These are phyloP conservation scores for Coregonus ussuriensis DNA, from an alignment of 2,797 vertebrate genomes.

Conservation along the genomic window DNA sequence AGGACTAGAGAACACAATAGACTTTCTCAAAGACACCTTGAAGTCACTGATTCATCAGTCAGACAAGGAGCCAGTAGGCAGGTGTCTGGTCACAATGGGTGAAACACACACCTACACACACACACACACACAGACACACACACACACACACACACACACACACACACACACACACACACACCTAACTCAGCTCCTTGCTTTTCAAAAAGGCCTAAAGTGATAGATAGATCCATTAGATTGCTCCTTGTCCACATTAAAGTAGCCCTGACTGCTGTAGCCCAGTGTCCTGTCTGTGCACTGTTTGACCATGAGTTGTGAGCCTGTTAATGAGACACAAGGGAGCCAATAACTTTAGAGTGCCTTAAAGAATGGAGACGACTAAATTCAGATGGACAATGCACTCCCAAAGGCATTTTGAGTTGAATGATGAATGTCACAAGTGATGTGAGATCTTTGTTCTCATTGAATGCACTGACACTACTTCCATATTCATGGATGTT, in stretches of 20 bases:
- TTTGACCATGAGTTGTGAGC: slow-evolving; percentile 44
- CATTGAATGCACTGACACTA: neutral
- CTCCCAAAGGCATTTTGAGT: neutral
- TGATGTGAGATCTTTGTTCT: slow-evolving; percentile 1
- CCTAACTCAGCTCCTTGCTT: slow-evolving; percentile 62
- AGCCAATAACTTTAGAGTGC: slow-evolving; percentile 23
- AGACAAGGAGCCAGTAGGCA: slow-evolving; percentile 73
- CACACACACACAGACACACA: slow-evolving; percentile 22
- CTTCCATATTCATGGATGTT: neutral
- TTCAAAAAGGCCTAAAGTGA: slow-evolving; percentile 59
- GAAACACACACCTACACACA: slow-evolving; percentile 58
- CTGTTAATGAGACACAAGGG: slow-evolving; percentile 19
- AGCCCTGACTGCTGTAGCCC: slow-evolving; percentile 38
- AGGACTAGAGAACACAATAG: slow-evolving; percentile 68
- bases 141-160: slow-evolving; percentile 45
- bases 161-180: slow-evolving; percentile 11
- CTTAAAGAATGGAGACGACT: slow-evolving; percentile 6
- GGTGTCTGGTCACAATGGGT: slow-evolving; percentile 76
- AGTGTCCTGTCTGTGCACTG: slow-evolving; percentile 2
- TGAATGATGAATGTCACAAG: slow-evolving; percentile 2
- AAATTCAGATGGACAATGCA: slow-evolving; percentile 12
- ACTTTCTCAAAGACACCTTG: slow-evolving; percentile 76
- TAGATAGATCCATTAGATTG: slow-evolving; percentile 55
- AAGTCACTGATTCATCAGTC: slow-evolving; percentile 75
- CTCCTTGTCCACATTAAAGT: slow-evolving; percentile 60